Conservation (phyloP, 1,140 invertebrate genomes). For the Drosophila mauritiana region DNA sequence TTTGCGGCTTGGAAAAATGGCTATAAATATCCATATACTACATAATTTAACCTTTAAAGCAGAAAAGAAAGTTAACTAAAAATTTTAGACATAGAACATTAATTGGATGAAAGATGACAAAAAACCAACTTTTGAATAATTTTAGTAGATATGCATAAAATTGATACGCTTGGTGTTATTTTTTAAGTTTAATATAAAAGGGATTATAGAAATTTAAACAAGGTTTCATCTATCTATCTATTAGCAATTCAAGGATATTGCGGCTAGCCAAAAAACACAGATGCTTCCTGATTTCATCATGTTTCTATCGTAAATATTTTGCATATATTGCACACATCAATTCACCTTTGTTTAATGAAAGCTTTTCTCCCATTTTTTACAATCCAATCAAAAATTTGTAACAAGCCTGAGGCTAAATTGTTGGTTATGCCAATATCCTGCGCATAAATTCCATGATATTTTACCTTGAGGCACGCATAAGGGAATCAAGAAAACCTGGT, state of each 20-base stretch:
- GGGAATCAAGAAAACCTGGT: constrained; percentile 38
- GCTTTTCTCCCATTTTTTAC: constrained; percentile 33
- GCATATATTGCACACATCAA: constrained; percentile 15
- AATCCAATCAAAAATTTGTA: constrained; percentile 57
- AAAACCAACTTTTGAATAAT: too few species aligned
- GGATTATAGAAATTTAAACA: neutral
- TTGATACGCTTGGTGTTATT: too few species aligned
- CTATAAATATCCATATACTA: neutral
- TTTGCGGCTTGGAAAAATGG: constrained; percentile 10
- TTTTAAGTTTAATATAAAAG: too few species aligned
- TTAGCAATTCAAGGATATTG: neutral
- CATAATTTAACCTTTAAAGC: neutral
- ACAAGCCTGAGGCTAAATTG: constrained; percentile 23
- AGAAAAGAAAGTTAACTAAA: neutral
- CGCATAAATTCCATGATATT: constrained; percentile 75
- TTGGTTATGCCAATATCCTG: constrained; percentile 52
- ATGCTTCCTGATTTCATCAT: constrained; percentile 18
- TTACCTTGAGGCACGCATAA: constrained; percentile 59
- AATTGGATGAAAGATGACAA: too few species aligned
- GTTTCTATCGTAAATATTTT: constrained; percentile 13
- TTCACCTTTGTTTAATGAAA: constrained; percentile 67
- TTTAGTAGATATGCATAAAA: too few species aligned
- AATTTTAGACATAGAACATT: too few species aligned
- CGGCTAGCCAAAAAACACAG: constrained; percentile 13
- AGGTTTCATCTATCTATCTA: neutral